Evolutionary conservation across 1,140 invertebrate genomes (phyloP).

Genomic region (Leptestheria dahalacensis): DNA sequence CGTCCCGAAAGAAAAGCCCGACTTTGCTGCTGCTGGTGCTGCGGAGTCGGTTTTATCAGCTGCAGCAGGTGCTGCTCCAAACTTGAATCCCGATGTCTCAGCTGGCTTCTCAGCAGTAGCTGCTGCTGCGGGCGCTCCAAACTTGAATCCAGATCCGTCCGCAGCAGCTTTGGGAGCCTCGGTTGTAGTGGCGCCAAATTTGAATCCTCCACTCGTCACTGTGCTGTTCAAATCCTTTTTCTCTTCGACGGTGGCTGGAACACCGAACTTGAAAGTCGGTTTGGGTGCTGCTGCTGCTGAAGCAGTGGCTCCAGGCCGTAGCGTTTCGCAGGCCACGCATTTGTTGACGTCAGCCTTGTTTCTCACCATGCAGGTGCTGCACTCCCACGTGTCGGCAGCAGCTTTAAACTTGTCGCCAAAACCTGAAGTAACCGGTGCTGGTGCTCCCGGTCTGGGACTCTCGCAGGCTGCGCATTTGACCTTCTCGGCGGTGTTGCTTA

Average conservation of each 20-base stretch:
- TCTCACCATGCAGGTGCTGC: conserved; percentile 40
- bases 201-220: conserved; percentile 1
- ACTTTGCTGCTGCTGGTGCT: background rate
- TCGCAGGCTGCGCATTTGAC: conserved; percentile 47
- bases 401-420: conserved; percentile 34
- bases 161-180: background rate
- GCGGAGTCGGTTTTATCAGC: background rate
- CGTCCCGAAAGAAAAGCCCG: too few relatives aligned
- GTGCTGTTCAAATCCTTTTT: background rate
- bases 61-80: conserved; percentile 4
- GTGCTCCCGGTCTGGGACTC: conserved; percentile 37
- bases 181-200: conserved; percentile 6
- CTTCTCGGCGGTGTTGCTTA: conserved; percentile 40
- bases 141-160: background rate
- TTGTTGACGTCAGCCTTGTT: conserved; percentile 36
- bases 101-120: background rate
- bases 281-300: conserved; percentile 2
- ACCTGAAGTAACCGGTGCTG: conserved; percentile 17
- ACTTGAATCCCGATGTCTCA: conserved; percentile 1
- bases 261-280: conserved; percentile 10
- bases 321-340: conserved; percentile 38
- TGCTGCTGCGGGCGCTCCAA: background rate
- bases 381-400: conserved; percentile 38
- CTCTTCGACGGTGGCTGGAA: background rate
- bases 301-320: conserved; percentile 29